phyloP scores from a whole-genome alignment of 2,797 vertebrate genomes.

The Bradypus variegatus region DNA sequence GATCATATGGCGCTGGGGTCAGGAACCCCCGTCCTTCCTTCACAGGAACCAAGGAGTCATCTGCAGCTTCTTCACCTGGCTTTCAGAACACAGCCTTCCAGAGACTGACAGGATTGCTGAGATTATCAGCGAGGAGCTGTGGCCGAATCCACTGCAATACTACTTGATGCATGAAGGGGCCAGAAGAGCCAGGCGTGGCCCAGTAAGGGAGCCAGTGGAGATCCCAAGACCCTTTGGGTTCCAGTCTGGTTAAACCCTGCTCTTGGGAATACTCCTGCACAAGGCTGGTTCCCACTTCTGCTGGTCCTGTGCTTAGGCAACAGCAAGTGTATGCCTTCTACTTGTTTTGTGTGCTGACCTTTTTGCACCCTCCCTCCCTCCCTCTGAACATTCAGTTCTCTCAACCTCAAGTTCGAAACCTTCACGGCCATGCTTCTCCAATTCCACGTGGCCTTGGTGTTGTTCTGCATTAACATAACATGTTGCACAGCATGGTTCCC shows the following conservation, averaged over 20 bases:
- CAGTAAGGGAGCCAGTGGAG: neutral
- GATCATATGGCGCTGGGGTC: neutral
- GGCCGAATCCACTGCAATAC: neutral
- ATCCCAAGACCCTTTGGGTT: neutral
- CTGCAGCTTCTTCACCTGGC: neutral
- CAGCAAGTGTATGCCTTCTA: neutral
- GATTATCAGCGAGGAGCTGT: slow-evolving; percentile 3
- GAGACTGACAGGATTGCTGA: neutral
- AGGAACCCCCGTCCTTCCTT: neutral
- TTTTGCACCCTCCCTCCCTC: neutral
- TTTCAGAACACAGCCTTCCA: slow-evolving; percentile 21
- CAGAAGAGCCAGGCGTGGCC: neutral
- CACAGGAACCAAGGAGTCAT: neutral
- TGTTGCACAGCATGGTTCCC: neutral
- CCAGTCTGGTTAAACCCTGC: neutral
- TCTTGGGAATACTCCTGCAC: neutral
- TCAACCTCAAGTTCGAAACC: neutral
- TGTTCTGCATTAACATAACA: neutral
- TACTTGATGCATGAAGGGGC: neutral
- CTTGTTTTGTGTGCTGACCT: neutral
- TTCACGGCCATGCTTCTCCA: neutral
- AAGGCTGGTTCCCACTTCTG: neutral
- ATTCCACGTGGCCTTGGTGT: neutral
- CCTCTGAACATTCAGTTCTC: neutral
- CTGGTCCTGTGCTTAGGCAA: neutral